Evolutionary conservation across 2,888 invertebrate species (phyloP).

Genomic region (Hetaerina titia): DNA sequence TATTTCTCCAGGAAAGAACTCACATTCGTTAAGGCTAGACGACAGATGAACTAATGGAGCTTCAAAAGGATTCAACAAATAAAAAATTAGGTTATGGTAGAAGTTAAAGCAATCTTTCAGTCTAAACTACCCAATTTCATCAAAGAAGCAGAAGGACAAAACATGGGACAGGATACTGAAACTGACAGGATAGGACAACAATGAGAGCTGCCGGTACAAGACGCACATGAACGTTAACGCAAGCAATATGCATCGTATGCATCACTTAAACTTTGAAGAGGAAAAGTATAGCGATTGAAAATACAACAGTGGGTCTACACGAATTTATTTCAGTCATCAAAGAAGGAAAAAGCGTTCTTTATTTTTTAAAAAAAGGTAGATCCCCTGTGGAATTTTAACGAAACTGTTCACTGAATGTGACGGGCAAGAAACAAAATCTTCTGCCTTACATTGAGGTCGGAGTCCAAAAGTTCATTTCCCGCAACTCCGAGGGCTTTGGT

Average conservation of each 20-base stretch:
- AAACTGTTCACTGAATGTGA: not conserved
- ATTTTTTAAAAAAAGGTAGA: not conserved
- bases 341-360: not conserved
- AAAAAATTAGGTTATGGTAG: not conserved
- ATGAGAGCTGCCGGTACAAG: not conserved
- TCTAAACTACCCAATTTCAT: not conserved
- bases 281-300: not conserved
- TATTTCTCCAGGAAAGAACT: not conserved
- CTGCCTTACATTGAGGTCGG: conserved; percentile 87
- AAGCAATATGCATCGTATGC: not conserved
- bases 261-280: not conserved
- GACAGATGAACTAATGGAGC: not conserved
- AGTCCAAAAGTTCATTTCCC: conserved; percentile 93
- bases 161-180: no score
- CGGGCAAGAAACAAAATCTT: conserved; percentile 7
- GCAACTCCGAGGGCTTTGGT: conserved; percentile 84
- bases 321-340: not conserved
- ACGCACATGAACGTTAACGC: not conserved
- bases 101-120: not conserved
- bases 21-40: not conserved
- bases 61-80: not conserved
- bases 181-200: not conserved
- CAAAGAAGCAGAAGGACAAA: not conserved
- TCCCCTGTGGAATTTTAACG: not conserved
- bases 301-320: not conserved